phyloP scores from a whole-genome alignment of 2,113 vertebrate genomes.

The Muntiacus muntjak region DNA sequence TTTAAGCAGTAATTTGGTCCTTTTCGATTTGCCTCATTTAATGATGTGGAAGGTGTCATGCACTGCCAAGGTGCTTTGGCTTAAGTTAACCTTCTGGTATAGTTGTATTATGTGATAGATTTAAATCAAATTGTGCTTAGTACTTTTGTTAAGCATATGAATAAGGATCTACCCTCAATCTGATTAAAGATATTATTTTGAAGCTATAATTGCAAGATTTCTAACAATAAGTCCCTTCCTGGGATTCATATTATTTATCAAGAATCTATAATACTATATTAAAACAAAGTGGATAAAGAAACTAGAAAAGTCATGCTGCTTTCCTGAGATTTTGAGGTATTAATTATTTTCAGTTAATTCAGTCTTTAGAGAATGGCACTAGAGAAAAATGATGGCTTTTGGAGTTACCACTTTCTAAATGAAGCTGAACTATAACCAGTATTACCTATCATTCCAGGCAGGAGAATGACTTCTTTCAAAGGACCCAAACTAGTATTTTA shows the following conservation, averaged over 20 bases:
- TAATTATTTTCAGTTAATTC: neutral
- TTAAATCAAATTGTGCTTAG: neutral
- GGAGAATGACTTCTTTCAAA: neutral
- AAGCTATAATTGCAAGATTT: neutral
- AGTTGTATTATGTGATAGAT: neutral
- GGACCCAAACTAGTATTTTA: neutral
- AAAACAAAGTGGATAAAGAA: neutral
- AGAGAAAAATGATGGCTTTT: neutral
- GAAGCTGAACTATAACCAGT: neutral
- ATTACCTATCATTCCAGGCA: neutral
- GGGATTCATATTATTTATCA: neutral
- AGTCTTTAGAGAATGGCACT: neutral
- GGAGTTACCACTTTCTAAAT: neutral
- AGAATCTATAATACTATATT: neutral
- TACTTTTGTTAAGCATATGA: neutral
- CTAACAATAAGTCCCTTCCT: neutral
- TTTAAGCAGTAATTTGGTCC: neutral
- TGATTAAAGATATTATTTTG: neutral
- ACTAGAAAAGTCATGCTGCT: neutral
- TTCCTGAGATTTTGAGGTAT: neutral
- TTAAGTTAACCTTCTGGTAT: neutral
- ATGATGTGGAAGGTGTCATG: neutral
- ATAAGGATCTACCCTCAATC: neutral
- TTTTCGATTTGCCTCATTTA: neutral
- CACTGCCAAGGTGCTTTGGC: neutral